Evolutionary conservation across 2,113 vertebrate species (phyloP).

Genomic region (Strix aluco): DNA sequence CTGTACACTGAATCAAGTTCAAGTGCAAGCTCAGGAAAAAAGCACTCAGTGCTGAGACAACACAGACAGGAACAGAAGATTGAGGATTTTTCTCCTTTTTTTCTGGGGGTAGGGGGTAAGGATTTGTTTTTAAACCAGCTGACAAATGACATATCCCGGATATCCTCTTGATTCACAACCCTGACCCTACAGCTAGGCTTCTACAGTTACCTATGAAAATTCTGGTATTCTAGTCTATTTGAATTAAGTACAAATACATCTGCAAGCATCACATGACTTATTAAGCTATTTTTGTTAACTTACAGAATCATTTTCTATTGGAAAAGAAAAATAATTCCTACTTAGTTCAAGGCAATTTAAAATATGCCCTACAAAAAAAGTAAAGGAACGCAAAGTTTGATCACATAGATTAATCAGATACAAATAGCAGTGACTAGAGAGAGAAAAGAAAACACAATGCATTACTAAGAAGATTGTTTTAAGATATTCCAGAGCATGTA

Average conservation of each 20-base stretch:
- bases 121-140: background rate
- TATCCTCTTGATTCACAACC: background rate
- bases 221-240: background rate
- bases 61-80: background rate
- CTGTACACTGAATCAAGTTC: background rate
- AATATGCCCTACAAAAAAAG: background rate
- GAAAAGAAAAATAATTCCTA: background rate
- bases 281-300: slow-evolving; percentile 14
- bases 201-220: background rate
- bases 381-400: background rate
- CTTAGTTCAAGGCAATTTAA: slow-evolving; percentile 28
- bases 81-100: background rate
- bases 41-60: background rate
- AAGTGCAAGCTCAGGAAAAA: background rate
- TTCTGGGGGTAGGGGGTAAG: background rate
- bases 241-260: background rate
- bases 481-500: background rate
- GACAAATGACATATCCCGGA: background rate
- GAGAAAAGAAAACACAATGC: background rate
- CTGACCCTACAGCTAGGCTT: background rate
- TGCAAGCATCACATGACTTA: slow-evolving; percentile 7
- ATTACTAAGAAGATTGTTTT: background rate
- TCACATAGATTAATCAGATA: background rate
- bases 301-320: background rate
- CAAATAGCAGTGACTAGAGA: background rate